A percentile compares a stretch with the other conserved stretches of the same genome.
Evolutionary conservation across 2,113 vertebrate species (phyloP).

Genomic region (Chaenocephalus aceratus): DNA sequence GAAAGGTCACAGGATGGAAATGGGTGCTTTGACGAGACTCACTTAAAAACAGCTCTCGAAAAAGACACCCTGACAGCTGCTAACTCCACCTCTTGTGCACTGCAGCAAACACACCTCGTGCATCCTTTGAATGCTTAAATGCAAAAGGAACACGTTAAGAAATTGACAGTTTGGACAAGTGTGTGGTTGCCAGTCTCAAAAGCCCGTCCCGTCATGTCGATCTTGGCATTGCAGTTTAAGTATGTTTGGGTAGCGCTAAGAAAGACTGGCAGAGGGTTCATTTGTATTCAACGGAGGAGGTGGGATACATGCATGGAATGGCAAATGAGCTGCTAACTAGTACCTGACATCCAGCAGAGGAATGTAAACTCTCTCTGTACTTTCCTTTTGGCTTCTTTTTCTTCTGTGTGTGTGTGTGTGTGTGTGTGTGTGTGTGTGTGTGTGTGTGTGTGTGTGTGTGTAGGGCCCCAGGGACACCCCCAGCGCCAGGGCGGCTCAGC

Average conservation of each 20-base stretch:
- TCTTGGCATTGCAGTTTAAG: slow-evolving; percentile 54
- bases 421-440: slow-evolving; percentile 10
- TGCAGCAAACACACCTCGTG: neutral
- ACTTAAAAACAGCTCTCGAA: slow-evolving; percentile 12
- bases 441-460: slow-evolving; percentile 9
- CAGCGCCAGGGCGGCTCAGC: slow-evolving; percentile 78
- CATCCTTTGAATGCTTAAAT: slow-evolving; percentile 7
- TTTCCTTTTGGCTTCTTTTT: neutral
- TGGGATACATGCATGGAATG: slow-evolving; percentile 55
- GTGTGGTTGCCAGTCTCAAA: slow-evolving; percentile 48
- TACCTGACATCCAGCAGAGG: slow-evolving; percentile 53
- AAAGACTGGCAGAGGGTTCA: slow-evolving; percentile 52
- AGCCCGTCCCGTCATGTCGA: slow-evolving; percentile 39
- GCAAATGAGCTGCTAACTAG: slow-evolving; percentile 53
- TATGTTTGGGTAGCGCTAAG: slow-evolving; percentile 54
- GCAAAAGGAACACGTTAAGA: slow-evolving; percentile 7
- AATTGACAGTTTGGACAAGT: slow-evolving; percentile 26
- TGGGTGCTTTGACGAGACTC: slow-evolving; percentile 39
- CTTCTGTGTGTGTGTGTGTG: slow-evolving; percentile 4
- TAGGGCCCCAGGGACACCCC: slow-evolving; percentile 81
- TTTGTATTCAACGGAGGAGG: slow-evolving; percentile 65
- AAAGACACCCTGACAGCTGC: slow-evolving; percentile 16
- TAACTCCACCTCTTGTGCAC: neutral
- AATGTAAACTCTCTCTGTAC: slow-evolving; percentile 33
- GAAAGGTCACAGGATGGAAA: slow-evolving; percentile 65